Evolutionary conservation across 2,113 vertebrate species (phyloP).

Genomic region (Macaca mulatta): DNA sequence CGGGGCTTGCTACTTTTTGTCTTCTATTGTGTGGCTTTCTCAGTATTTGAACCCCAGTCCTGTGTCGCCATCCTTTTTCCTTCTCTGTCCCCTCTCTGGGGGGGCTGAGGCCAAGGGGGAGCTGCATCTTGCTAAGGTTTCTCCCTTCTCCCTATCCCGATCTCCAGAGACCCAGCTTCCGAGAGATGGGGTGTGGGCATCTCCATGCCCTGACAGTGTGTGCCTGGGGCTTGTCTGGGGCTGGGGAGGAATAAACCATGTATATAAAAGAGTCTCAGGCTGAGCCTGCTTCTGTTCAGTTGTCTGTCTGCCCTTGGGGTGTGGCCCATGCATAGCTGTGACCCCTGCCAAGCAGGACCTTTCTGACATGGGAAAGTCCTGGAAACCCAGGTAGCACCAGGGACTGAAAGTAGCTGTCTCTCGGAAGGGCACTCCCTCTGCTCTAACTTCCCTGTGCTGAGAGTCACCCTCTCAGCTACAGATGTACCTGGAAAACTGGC

Average conservation of each 20-base stretch:
- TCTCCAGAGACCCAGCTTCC: not conserved
- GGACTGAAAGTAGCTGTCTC: not conserved
- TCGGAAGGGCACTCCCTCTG: not conserved
- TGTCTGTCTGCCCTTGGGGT: not conserved
- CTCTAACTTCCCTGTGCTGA: too few species aligned
- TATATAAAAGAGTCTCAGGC: not conserved
- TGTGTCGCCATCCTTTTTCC: not conserved
- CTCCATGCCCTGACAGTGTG: not conserved
- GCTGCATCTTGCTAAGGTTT: not conserved
- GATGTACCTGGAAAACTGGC: not conserved
- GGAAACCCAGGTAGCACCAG: not conserved
- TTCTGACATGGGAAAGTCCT: not conserved
- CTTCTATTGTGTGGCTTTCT: conserved; percentile 32
- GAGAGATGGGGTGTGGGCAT: not conserved
- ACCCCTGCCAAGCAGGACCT: not conserved
- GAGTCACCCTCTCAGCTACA: too few species aligned
- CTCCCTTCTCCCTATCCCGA: not conserved
- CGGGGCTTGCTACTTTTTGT: not conserved
- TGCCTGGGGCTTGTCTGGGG: too few species aligned
- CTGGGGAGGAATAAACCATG: conserved; percentile 47
- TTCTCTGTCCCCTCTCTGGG: not conserved
- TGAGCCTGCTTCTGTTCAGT: not conserved
- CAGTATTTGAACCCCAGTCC: not conserved
- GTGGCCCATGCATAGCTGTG: not conserved
- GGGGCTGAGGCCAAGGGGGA: not conserved